Evolutionary conservation across 2,888 invertebrate genomes (phyloP), one percentile per base, ranked within the genome.

Genomic region (Muschampia plurimacula): DNA sequence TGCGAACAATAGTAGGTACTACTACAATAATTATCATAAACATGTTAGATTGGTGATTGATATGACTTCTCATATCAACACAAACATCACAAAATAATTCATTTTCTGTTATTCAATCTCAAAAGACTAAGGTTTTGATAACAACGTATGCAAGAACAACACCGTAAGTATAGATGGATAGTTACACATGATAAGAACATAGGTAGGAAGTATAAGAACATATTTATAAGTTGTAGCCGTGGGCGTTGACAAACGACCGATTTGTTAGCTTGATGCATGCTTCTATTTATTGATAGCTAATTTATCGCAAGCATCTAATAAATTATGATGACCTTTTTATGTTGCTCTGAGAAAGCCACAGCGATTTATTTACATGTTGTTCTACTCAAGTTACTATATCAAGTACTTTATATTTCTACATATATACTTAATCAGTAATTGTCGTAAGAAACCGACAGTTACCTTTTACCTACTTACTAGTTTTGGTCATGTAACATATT

Each of bases 241-340:
- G 59, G 67, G 67, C 15, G 68, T 62, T 62, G 49, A 62, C 46
- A 62, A 39, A 46, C 46, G 46, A 60, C 69, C 49, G 52, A 63
- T 69, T 63, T 63, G 62, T 69, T 55, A 63, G 57, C 65, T 59
- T 64, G 63, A 63, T 55, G 15, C 8, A 60, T 68, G 52, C 2
- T 9, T 12, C 28, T 49, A 52, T 62, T 69, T 63, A 62, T 69
- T 36, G 69, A 67, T 55, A 36, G 22, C 52, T 70, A 76, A 62
- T 71, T 69, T 65, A 63, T 70, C 36, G 60, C n/a, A 55, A 66
- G 57, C 62, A 62, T 55, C 22, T 28, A 60, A 70, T 64, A 64
- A 64, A 70, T 70, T 55, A 57, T 52, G 32, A 32, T 64, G 44
- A 64, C 64, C 57, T 70, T 70, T 64, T 44, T 32, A 57, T 39